Evolutionary conservation across 2,113 vertebrate genomes (phyloP), one percentile per base, ranked within the genome.

Genomic region (Cromileptes altivelis): DNA sequence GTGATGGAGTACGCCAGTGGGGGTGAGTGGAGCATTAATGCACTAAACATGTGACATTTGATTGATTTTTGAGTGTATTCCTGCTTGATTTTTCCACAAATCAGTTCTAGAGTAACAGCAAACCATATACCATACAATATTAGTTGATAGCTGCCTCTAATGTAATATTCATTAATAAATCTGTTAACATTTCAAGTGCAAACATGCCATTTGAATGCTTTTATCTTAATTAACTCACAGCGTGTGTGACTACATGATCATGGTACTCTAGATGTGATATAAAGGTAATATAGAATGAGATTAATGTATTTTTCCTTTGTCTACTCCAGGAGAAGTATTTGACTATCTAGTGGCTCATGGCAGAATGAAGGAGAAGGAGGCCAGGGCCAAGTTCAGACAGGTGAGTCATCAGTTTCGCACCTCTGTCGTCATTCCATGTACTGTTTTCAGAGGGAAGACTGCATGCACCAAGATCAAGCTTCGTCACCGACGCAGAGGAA

Each of bases 1-100:
- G 95, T 98, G 91, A 99, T 99, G 97, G 97, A 99, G 81, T 99
- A 99, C 75, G 97, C 97, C 70, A 99, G 97, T 70, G 97, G 97
- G 55, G 97, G 97, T 99, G 95, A 97, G 93, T 87, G 21, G 82
- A 21, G 27, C 50, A 6, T 45, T 45, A 62, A 65, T 73, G 10
- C 13, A 57, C 33, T 62, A 49, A 70, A 40, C 73, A 7, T 52
- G 8, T 74, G 30, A 67, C 18, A 33, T 70, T 72, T 63, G 25
- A 21, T 76, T 37, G 17, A 30, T 61, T 47, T 18, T 57, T 50
- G 8, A 60, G n/a, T 12, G 15, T 40, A 19, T 63, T 78, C 6
- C 37, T 73, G 63, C 33, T 47, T 56, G 49, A 49, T 61, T 17
- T 72, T 52, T 55, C 47, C n/a, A 37, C 73, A 57, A 3, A 19